These are phyloP conservation scores for Sceloporus undulatus DNA, from an alignment of 2,113 vertebrate genomes.

Conservation along the genomic window DNA sequence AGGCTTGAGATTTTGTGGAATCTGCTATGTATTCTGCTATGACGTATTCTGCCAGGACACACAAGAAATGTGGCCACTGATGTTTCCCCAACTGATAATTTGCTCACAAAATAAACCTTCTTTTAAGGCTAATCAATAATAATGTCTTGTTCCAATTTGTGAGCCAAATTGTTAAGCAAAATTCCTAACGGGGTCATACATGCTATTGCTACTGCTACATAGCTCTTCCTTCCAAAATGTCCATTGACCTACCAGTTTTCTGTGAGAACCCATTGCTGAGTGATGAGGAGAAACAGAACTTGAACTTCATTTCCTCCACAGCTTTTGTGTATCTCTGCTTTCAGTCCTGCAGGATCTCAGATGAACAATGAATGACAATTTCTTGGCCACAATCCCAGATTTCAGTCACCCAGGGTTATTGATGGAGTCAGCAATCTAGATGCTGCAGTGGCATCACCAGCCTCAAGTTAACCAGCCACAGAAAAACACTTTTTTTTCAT, in stretches of 20 bases:
- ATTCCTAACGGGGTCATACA: neutral
- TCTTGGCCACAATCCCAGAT: constrained; percentile 20
- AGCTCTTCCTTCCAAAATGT: neutral
- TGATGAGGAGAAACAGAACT: neutral
- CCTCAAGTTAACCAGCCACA: constrained; percentile 18
- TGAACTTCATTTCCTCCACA: neutral
- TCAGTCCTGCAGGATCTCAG: constrained; percentile 21
- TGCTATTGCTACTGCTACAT: too few relatives aligned
- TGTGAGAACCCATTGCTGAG: neutral
- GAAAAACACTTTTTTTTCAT: neutral
- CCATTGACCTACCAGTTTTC: neutral
- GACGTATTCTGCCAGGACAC: neutral
- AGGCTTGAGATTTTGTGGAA: too few relatives aligned
- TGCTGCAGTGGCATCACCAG: constrained; percentile 5
- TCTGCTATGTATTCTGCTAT: neutral
- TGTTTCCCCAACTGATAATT: neutral
- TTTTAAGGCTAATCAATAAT: neutral
- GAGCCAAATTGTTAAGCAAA: neutral
- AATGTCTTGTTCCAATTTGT: neutral
- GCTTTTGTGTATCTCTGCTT: neutral
- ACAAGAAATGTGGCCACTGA: neutral
- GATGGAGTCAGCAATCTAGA: constrained; percentile 21
- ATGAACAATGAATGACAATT: constrained; percentile 11
- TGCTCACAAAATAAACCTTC: neutral
- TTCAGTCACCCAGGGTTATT: constrained; percentile 13